Evolutionary conservation across 2,113 vertebrate genomes (phyloP), one percentile per base, ranked within the genome.

Genomic region (Noctilio leporinus): DNA sequence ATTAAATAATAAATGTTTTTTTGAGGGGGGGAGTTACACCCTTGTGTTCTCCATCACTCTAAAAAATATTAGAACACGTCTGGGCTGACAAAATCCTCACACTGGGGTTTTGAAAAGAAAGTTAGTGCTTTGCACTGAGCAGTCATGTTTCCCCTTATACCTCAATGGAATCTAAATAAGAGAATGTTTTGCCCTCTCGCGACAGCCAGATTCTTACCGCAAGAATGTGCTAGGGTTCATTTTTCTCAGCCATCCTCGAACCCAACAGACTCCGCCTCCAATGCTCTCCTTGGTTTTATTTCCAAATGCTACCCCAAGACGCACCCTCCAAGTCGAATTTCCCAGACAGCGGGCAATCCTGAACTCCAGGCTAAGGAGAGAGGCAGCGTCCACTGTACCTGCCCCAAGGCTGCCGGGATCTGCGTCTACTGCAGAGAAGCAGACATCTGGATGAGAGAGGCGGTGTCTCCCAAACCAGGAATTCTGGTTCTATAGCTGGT

Each of bases 381-480:
- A 59, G 15, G 72, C 4, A 12, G 19, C 35, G 17, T 19, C 80
- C 7, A 0, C 8, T 43, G 33, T 8, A 4, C 0, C 43, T 8
- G 2, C 0, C 43, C 69, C 5, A 2, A 11, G 38, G 33, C 45
- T 22, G 30, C 53, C 20, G 15, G 0, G 8, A 6, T 35, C 8
- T n/a, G 26, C 38, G 95, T 45, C 35, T 5, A 76, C 12, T 4
- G 49, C 62, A 0, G 47, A n/a, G 7, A 78, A 40, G 33, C 75
- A 43, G 24, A 24, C 0, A 22, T 30, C 84, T 28, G 4, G 15
- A 8, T 1, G 11, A 22, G 22, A 8, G 2, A 17, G 10, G n/a
- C 4, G 12, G 19, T 7, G 53, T 49, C 86, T 76, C 55, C 82
- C 8, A 16, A 77, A 43, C 51, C 82, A 45, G 45, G 28, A 72